Conservation (phyloP, 2,113 vertebrate genomes). For the Trachemys scripta region DNA sequence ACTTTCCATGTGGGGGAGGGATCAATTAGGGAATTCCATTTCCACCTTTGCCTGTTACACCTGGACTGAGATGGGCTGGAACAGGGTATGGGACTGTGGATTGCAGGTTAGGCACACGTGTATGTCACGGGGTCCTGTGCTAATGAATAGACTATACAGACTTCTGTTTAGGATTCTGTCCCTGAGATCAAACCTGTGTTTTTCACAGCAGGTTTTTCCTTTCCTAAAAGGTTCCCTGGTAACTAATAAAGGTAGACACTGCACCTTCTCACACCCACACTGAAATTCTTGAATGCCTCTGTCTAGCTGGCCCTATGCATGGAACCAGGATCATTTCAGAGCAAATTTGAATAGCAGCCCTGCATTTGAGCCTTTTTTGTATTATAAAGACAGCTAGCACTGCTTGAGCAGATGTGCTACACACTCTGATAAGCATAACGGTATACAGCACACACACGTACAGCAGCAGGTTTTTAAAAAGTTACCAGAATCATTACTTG, state of each 20-base stretch:
- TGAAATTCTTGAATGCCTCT: not conserved
- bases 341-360: not conserved
- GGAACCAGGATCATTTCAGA: not conserved
- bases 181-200: not conserved
- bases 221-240: not conserved
- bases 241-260: not conserved
- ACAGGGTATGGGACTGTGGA: not conserved
- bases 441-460: not conserved
- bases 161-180: not conserved
- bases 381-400: not conserved
- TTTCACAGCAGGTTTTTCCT: not conserved
- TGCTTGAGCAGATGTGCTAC: not conserved
- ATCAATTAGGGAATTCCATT: not conserved
- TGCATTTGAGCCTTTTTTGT: not conserved
- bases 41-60: not conserved
- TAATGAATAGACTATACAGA: not conserved
- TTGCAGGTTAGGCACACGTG: not conserved
- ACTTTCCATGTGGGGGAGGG: not conserved
- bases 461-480: not conserved
- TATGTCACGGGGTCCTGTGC: not conserved
- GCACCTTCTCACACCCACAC: not conserved
- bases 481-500: not conserved
- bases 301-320: not conserved
- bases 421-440: not conserved
- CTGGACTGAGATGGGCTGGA: not conserved